Evolutionary conservation across 2,113 vertebrate species (phyloP), one percentile per base, ranked within the genome.

Genomic region (Platysteira castanea): DNA sequence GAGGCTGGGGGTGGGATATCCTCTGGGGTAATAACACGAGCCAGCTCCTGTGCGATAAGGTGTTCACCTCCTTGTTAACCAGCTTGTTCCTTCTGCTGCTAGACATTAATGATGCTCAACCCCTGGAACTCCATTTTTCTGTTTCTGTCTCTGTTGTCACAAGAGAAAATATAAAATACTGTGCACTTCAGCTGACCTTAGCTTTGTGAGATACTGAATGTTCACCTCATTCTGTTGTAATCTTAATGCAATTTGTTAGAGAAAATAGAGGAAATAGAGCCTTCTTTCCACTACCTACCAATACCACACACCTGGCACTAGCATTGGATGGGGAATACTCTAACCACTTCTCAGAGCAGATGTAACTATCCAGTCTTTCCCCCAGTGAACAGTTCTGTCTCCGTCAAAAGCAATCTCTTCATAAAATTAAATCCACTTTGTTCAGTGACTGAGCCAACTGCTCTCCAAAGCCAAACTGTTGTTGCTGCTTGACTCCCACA

Each of bases 171-270:
- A 93, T 9, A 82, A 94, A 96, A 80, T 73, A 52, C 37, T 41
- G 52, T 65, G 88, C 57, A 83, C 77, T 95, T 89, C 74, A 95
- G 52, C 87, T 93, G 95, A 95, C 94, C 90, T 89, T 80, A 83
- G 39, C 82, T 96, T 73, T 69, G 70, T 68, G 41, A 95, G 75
- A 70, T 67, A 84, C 59, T 84, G 54, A 65, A 75, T 19, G 77
- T n/a, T 95, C 63, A 84, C 39, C 19, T 41, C 15, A 2, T 77
- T 74, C 87, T 87, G 35, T 54, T 81, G 70, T 82, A 89, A 92
- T 83, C 68, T 73, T 94, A 92, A 89, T 80, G 56, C 77, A 91
- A 84, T 94, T 90, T 93, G 10, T 68, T 65, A 82, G 79, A 87
- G 74, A 75, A 94, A 90, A 92, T 53, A 78, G 68, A 81, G 65